Conservation (phyloP, 1,140 invertebrate species). For the Plodia interpunctella region DNA sequence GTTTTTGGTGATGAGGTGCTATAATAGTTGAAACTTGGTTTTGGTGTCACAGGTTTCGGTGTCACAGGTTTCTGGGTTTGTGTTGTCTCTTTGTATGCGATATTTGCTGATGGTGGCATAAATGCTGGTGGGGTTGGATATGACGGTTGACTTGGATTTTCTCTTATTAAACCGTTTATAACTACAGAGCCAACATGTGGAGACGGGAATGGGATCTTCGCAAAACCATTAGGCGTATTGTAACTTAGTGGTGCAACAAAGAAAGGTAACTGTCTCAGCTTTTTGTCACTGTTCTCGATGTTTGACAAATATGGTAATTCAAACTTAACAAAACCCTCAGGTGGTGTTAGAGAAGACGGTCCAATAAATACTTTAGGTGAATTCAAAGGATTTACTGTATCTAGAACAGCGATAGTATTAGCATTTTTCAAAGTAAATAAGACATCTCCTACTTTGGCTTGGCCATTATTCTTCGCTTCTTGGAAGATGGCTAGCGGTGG, state of each 20-base stretch:
- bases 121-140: slow-evolving; percentile 18
- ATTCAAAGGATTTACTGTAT: slow-evolving; percentile 79
- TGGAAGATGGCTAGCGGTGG: slow-evolving; percentile 87
- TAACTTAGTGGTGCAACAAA: slow-evolving; percentile 91
- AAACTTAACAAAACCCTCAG: slow-evolving; percentile 86
- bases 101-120: slow-evolving; percentile 27
- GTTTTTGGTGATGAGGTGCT: slow-evolving; percentile 51
- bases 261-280: slow-evolving; percentile 85
- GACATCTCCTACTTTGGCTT: slow-evolving; percentile 82
- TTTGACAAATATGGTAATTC: slow-evolving; percentile 88
- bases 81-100: slow-evolving; percentile 36
- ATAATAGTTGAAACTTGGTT: slow-evolving; percentile 57
- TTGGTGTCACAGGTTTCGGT: slow-evolving; percentile 46
- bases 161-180: slow-evolving; percentile 77
- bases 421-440: slow-evolving; percentile 82
- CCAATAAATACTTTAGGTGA: slow-evolving; percentile 88
- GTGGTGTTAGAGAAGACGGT: slow-evolving; percentile 83
- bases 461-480: slow-evolving; percentile 63
- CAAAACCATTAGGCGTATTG: slow-evolving; percentile 86
- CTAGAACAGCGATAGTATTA: slow-evolving; percentile 85
- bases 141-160: slow-evolving; percentile 18
- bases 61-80: slow-evolving; percentile 25
- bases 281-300: slow-evolving; percentile 84
- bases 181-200: slow-evolving; percentile 91
- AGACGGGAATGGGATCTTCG: slow-evolving; percentile 89